Conservation (phyloP, 2,888 invertebrate genomes). For the Serripes groenlandicus region DNA sequence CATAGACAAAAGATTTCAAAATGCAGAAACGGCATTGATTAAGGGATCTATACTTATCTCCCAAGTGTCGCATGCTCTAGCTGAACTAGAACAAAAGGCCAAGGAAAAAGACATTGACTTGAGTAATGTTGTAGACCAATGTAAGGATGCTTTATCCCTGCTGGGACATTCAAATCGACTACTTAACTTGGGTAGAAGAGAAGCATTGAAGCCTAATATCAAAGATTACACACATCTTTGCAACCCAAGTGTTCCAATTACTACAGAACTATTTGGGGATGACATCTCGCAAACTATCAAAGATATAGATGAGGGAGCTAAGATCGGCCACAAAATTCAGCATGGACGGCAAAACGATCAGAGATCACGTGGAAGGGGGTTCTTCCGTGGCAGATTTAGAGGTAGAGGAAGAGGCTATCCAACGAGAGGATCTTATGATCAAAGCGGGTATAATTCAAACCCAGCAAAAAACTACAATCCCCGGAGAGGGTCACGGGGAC, state of each 20-base stretch:
- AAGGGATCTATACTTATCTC: too few relatives aligned
- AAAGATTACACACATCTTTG: too few relatives aligned
- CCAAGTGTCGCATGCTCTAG: too few relatives aligned
- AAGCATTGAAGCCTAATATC: too few relatives aligned
- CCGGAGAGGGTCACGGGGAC: too few relatives aligned
- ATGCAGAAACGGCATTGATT: neutral
- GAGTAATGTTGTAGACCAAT: too few relatives aligned
- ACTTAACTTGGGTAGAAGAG: too few relatives aligned
- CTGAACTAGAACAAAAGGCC: neutral
- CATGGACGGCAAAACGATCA: too few relatives aligned
- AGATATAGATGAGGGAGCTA: conserved; percentile 31
- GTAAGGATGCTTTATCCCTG: conserved; percentile 9
- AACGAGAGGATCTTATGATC: neutral
- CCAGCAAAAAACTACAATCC: too few relatives aligned
- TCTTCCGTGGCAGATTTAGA: neutral
- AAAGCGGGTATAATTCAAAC: neutral
- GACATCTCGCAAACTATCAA: conserved; percentile 11
- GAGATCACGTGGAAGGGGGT: neutral
- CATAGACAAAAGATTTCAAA: neutral
- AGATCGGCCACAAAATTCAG: too few relatives aligned
- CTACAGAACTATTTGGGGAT: conserved; percentile 33
- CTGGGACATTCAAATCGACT: conserved; percentile 11
- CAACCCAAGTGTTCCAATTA: neutral
- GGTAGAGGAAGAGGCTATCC: neutral
- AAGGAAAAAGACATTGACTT: too few relatives aligned